Evolutionary conservation across 2,797 vertebrate genomes (phyloP).

Genomic region (Crenichthys baileyi): DNA sequence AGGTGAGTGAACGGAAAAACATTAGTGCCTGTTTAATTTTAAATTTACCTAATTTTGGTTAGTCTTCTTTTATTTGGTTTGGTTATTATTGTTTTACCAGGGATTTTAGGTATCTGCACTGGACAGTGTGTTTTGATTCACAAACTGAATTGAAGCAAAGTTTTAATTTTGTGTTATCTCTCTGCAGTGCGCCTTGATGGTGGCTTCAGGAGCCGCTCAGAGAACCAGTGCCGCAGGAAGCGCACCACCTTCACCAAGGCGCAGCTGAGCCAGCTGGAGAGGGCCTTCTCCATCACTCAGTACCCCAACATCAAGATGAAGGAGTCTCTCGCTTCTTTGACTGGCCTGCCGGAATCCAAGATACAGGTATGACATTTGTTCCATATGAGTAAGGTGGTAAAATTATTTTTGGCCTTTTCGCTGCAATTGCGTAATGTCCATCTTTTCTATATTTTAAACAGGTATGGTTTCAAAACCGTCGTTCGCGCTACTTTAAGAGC

Average conservation of each 20-base stretch:
- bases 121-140: too few species aligned
- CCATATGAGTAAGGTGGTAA: background rate
- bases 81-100: too few species aligned
- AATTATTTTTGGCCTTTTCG: background rate
- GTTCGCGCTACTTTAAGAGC: constrained; percentile 75
- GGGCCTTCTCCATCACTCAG: constrained; percentile 65
- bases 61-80: background rate
- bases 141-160: too few species aligned
- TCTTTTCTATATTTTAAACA: constrained; percentile 13
- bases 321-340: constrained; percentile 65
- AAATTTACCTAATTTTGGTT: background rate
- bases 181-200: constrained; percentile 28
- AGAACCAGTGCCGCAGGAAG: constrained; percentile 65
- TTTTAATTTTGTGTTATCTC: background rate
- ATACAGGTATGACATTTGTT: constrained; percentile 68
- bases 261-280: constrained; percentile 73
- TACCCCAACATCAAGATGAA: constrained; percentile 73
- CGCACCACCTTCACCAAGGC: constrained; percentile 76
- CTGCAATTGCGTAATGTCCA: background rate
- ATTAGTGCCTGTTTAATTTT: background rate
- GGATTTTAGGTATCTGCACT: background rate
- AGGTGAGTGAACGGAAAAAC: constrained; percentile 44
- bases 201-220: constrained; percentile 7
- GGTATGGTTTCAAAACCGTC: constrained; percentile 81
- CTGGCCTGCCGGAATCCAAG: constrained; percentile 73